Base-by-base conservation (phyloP, 2,888 invertebrate genomes). In the Drosophila pseudotalamancana region DNA sequence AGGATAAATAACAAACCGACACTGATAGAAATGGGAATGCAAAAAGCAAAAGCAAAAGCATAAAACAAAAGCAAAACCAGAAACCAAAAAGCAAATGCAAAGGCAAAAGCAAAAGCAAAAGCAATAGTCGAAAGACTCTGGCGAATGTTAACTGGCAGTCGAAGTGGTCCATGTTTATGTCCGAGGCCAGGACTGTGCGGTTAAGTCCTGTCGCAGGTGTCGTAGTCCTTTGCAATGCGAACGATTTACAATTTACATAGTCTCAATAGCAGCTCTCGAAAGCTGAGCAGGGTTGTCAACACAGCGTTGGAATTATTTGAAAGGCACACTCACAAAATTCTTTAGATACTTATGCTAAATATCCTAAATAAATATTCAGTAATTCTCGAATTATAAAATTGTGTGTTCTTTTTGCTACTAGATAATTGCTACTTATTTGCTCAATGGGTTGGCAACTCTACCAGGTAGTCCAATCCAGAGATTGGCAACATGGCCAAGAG, bases 1-100 rank as follows among this genome's bases (percentile, higher is more conserved):
- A 76, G 85, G 59, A 78, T 77, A 81, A 81, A 84, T 84, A 81
- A 81, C 78, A 79, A 78, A 82, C 72, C 85, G 74, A 79, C 78
- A 71, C 78, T 76, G 81, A 84, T 84, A 81, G 67, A 64, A 64
- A 39, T 25, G 32, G 45, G 39, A 53, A 40, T 31, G 45, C 29
- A 29, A 53, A 46, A 23, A 6, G 46, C 19, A 19, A 18, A 29
- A 18, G 51, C 3, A 66, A 32, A n/a, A n/a, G n/a, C n/a, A n/a
- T n/a, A n/a, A n/a, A 23, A 16, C 32, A 21, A 27, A 19, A 35
- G 25, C 16, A 31, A 27, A 12, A 12, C 31, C 14, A 27, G 12
- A 12, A 12, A 6, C 21, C 21, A 11, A 31, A 49, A 25, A 19
- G 34, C 14, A 53, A 46, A 23, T 4, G 46, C 19, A 19, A 18